Evolutionary conservation across 2,113 vertebrate species (phyloP).

Genomic region (Scolopax mira): DNA sequence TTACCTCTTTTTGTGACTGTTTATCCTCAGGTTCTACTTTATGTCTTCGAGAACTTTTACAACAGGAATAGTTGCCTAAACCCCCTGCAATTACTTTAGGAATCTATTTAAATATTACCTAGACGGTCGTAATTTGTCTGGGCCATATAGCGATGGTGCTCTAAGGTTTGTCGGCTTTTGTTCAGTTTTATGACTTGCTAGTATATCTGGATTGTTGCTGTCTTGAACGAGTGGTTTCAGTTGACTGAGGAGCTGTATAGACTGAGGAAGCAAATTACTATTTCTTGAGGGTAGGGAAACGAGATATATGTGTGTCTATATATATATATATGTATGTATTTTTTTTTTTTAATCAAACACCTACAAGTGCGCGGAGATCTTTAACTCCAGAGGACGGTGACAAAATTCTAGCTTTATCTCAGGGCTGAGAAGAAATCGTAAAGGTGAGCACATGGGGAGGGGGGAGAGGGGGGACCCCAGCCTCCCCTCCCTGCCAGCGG

Average conservation of each 20-base stretch:
- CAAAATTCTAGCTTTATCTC: slow-evolving; percentile 45
- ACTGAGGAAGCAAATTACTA: slow-evolving; percentile 81
- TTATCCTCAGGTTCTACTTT: slow-evolving; percentile 82
- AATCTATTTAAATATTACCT: slow-evolving; percentile 93
- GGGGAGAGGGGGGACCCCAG: background rate
- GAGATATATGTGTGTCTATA: no score
- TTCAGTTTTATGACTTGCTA: slow-evolving; percentile 99
- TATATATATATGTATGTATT: background rate
- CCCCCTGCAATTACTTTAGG: slow-evolving; percentile 83
- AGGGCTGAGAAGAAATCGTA: slow-evolving; percentile 54
- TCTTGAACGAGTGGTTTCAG: slow-evolving; percentile 90
- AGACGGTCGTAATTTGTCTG: slow-evolving; percentile 87
- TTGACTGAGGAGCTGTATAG: slow-evolving; percentile 84
- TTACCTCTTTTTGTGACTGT: slow-evolving; percentile 78
- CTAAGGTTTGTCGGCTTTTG: slow-evolving; percentile 95
- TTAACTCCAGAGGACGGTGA: slow-evolving; percentile 21
- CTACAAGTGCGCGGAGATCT: background rate
- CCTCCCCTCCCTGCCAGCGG: background rate
- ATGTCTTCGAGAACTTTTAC: slow-evolving; percentile 82
- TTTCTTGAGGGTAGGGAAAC: slow-evolving; percentile 68
- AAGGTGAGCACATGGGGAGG: slow-evolving; percentile 62
- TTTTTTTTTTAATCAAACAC: background rate
- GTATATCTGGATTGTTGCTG: slow-evolving; percentile 95
- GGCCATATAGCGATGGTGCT: slow-evolving; percentile 85
- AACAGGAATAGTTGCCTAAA: slow-evolving; percentile 79